Base-by-base conservation (phyloP, 1,140 invertebrate genomes). In the Babylonia areolata region DNA sequence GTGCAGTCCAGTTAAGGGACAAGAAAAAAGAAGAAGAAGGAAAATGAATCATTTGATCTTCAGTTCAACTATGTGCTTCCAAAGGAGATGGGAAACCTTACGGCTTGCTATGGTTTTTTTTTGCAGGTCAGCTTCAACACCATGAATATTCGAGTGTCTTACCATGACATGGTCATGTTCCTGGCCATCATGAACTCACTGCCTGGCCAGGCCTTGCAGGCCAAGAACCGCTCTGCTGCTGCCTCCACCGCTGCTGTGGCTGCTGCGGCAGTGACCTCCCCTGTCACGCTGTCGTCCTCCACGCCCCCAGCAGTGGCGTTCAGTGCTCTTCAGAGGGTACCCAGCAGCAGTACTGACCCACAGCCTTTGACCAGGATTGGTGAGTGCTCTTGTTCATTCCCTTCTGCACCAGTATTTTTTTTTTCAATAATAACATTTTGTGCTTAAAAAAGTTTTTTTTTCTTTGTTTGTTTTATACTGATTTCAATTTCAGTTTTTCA, bases 111-210 rank as follows among this genome's bases (percentile, higher is more conserved):
- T 46, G 5, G 5, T 5, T 46, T 46, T 46, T 51, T 84, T 69
- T 86, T 87, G 20, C 86, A 94, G 93, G 86, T 94, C 33, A 79
- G 84, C 39, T 92, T 93, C 71, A 91, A 90, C 35, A 91, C 87
- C 11, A 93, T 99, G 37, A 97, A 96, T 91, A 95, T 99, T 11
- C 96, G 98, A 5, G 92, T 99, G 1, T 99, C 98, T 0, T 99
- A 99, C 91, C 97, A 98, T 91, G 98, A 99, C 93, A 96, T 99
- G 91, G 96, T 97, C 81, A 97, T 99, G 96, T 99, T 99, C 92
- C 95, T 96, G 0, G 95, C 97, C 88, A 98, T 99, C 95, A 93
- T 99, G 73, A 96, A 97, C 87, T 98, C 97, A 0, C 93, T 99
- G 86, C 93, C 94, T 11, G 96, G 91, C 77, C 91, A 92, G 87